These are phyloP conservation scores for Ictalurus furcatus DNA, from an alignment of 2,113 vertebrate genomes.

Conservation along the genomic window DNA sequence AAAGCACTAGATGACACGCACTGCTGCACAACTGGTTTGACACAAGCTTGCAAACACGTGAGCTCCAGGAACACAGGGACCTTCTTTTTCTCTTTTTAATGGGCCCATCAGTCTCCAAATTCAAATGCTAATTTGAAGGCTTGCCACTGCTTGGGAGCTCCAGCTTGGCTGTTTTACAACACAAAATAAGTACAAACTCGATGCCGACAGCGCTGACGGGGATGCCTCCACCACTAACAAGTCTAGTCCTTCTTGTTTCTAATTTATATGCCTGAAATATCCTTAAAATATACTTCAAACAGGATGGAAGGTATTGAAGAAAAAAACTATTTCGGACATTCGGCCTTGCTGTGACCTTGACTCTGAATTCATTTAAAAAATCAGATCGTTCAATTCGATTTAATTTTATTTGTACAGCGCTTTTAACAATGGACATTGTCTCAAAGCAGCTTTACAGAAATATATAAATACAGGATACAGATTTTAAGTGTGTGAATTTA, in stretches of 20 bases:
- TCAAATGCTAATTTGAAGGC: constrained; percentile 31
- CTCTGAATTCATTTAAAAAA: too few relatives aligned
- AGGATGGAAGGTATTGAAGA: background rate
- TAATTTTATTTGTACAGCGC: too few relatives aligned
- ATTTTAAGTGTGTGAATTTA: too few relatives aligned
- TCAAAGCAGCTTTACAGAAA: too few relatives aligned
- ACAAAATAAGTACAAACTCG: background rate
- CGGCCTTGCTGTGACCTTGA: background rate
- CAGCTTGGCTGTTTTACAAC: background rate
- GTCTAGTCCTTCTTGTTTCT: background rate
- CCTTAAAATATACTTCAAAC: background rate
- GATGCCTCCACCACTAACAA: background rate
- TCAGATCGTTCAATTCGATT: too few relatives aligned
- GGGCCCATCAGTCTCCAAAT: background rate
- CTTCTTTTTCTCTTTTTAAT: background rate
- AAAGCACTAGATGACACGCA: constrained; percentile 2
- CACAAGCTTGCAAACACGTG: constrained; percentile 11
- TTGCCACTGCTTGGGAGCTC: background rate
- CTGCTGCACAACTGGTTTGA: constrained; percentile 8
- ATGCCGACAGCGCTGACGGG: background rate
- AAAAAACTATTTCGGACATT: background rate
- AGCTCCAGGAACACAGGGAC: background rate
- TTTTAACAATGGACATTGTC: too few relatives aligned
- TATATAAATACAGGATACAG: too few relatives aligned
- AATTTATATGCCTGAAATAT: background rate